Conservation (phyloP, 1,140 invertebrate genomes). For the Mylabris phalerata region DNA sequence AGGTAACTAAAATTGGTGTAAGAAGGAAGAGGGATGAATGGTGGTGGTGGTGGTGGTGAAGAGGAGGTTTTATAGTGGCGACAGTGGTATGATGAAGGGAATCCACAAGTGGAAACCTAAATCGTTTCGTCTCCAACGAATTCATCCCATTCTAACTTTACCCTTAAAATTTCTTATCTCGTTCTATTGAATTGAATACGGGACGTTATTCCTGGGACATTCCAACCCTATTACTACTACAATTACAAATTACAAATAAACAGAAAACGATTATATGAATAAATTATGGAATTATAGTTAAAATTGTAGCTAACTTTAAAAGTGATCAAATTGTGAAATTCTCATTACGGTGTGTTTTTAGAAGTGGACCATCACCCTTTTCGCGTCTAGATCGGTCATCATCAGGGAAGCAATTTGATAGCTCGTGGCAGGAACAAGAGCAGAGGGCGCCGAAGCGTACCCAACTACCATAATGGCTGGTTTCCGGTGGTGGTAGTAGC, state of each 20-base stretch:
- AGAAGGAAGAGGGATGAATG: not conserved
- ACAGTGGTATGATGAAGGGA: slow-evolving; percentile 9
- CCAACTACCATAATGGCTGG: slow-evolving; percentile 4
- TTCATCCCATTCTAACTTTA: not conserved
- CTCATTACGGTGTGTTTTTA: not conserved
- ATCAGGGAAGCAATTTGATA: not conserved
- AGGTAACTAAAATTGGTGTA: not conserved
- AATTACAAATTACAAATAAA: too few relatives aligned
- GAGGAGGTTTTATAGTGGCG: not conserved
- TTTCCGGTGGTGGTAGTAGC: slow-evolving; percentile 3
- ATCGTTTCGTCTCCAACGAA: not conserved
- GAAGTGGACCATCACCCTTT: too few relatives aligned
- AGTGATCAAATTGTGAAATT: too few relatives aligned
- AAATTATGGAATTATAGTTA: too few relatives aligned
- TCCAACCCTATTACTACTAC: too few relatives aligned
- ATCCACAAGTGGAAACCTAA: slow-evolving; percentile 17
- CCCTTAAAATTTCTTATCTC: not conserved
- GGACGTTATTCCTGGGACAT: too few relatives aligned
- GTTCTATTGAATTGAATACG: too few relatives aligned
- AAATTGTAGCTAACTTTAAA: too few relatives aligned
- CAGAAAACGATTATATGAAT: too few relatives aligned
- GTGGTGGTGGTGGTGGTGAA: not conserved
- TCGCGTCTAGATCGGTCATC: too few relatives aligned
- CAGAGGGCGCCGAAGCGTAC: slow-evolving; percentile 15
- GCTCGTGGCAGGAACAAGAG: not conserved